phyloP scores from a whole-genome alignment of 2,888 invertebrate genomes.

The Oscheius sp. region DNA sequence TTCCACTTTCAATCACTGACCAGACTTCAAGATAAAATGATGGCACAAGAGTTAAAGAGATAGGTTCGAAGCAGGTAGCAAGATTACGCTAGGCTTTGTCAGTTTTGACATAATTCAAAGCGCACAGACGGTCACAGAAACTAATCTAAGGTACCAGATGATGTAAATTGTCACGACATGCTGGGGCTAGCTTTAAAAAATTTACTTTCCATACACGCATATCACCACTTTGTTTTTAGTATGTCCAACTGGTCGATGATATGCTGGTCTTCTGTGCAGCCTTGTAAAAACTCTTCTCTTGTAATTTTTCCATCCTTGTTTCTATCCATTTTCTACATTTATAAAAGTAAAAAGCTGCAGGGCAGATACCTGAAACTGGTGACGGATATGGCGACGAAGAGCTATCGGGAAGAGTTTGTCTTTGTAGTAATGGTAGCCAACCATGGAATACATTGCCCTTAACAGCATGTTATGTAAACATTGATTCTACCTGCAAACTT shows the following conservation, averaged over 20 bases:
- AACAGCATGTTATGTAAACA: background rate
- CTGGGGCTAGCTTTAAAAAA: no score
- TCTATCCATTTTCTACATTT: slow-evolving; percentile 40
- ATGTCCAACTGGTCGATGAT: slow-evolving; percentile 38
- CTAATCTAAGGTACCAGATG: no score
- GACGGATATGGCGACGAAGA: slow-evolving; percentile 35
- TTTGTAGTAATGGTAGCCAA: slow-evolving; percentile 41
- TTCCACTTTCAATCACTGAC: no score
- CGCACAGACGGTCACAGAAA: no score
- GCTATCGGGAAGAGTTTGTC: slow-evolving; percentile 40
- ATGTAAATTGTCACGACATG: no score
- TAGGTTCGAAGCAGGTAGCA: no score
- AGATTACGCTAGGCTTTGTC: no score
- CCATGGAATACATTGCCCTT: slow-evolving; percentile 46
- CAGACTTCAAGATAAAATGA: no score
- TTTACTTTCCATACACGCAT: background rate
- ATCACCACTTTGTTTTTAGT: slow-evolving; percentile 41
- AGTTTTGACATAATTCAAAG: no score
- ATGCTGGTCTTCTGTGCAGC: slow-evolving; percentile 36
- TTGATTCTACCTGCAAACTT: slow-evolving; percentile 33
- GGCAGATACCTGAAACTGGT: slow-evolving; percentile 40
- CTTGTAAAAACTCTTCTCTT: slow-evolving; percentile 40
- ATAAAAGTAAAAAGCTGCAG: no score
- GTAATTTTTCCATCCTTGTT: slow-evolving; percentile 44
- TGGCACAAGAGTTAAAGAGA: no score